These are phyloP conservation scores for Pararge aegeria DNA, from an alignment of 1,140 invertebrate genomes.

Conservation along the genomic window DNA sequence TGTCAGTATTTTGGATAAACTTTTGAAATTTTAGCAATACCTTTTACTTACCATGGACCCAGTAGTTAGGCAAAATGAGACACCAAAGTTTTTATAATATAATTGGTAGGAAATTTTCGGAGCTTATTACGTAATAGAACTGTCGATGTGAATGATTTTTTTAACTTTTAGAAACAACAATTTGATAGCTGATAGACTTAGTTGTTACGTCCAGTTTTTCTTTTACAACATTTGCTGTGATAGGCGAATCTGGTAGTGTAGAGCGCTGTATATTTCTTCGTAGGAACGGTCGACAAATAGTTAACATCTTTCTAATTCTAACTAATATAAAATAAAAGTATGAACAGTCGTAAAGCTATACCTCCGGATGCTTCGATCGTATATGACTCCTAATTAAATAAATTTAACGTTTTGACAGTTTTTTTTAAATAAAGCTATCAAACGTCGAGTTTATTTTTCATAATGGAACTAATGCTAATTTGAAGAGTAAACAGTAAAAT, in stretches of 20 bases:
- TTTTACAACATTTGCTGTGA: constrained; percentile 16
- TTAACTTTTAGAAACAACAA: constrained; percentile 9
- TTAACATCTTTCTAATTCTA: background rate
- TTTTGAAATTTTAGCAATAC: constrained; percentile 52
- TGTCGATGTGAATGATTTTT: constrained; percentile 10
- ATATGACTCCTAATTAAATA: too few species aligned
- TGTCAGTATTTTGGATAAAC: constrained; percentile 70
- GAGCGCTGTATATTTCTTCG: constrained; percentile 5
- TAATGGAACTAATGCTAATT: too few species aligned
- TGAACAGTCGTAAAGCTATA: too few species aligned
- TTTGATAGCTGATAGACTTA: constrained; percentile 42
- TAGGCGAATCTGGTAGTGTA: background rate
- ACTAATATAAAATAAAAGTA: too few species aligned
- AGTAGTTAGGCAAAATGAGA: constrained; percentile 67
- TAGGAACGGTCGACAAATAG: background rate
- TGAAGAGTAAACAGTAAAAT: too few species aligned
- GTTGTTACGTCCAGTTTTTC: constrained; percentile 48
- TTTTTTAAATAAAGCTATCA: too few species aligned
- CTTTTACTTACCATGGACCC: constrained; percentile 45
- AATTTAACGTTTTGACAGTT: too few species aligned
- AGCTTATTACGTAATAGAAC: constrained; percentile 59
- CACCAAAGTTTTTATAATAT: constrained; percentile 67
- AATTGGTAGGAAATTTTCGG: constrained; percentile 55
- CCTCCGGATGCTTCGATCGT: too few species aligned
- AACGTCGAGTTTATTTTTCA: too few species aligned